phyloP scores from a whole-genome alignment of 2,797 vertebrate species.

The Brachyalestes nurse region DNA sequence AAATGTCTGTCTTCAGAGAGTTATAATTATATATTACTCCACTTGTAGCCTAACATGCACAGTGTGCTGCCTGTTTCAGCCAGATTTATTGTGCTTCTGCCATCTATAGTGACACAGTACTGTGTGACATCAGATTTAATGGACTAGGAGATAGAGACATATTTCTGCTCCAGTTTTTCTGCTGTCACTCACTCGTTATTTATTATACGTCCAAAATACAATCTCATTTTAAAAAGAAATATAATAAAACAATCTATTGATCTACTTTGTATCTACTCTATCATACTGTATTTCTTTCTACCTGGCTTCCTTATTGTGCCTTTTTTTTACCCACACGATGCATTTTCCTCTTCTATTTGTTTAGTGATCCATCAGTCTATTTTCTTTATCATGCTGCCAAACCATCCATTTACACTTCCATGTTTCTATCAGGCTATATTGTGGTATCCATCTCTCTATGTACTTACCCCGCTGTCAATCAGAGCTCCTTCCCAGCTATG shows the following conservation, averaged over 20 bases:
- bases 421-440: conserved; percentile 86
- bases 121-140: conserved; percentile 48
- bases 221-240: conserved; percentile 77
- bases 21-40: not conserved
- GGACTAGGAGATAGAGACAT: conserved; percentile 48
- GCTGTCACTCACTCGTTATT: conserved; percentile 56
- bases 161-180: conserved; percentile 38
- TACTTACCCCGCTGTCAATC: conserved; percentile 79
- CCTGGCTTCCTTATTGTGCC: conserved; percentile 72
- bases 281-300: conserved; percentile 83
- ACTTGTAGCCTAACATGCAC: conserved; percentile 1
- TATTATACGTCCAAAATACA: conserved; percentile 71
- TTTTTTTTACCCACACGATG: conserved; percentile 64
- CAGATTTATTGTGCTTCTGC: conserved; percentile 42
- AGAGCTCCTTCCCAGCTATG: conserved; percentile 43
- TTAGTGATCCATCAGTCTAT: conserved; percentile 85
- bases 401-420: conserved; percentile 83
- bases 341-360: conserved; percentile 78
- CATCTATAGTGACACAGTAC: conserved; percentile 27
- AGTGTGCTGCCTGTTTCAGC: conserved; percentile 63
- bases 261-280: conserved; percentile 76
- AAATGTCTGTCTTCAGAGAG: not conserved
- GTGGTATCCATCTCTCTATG: conserved; percentile 78
- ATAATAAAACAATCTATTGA: conserved; percentile 81
- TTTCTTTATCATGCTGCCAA: conserved; percentile 86